Evolutionary conservation across 2,113 vertebrate species (phyloP).

Genomic region (Phalacrocorax aristotelis): DNA sequence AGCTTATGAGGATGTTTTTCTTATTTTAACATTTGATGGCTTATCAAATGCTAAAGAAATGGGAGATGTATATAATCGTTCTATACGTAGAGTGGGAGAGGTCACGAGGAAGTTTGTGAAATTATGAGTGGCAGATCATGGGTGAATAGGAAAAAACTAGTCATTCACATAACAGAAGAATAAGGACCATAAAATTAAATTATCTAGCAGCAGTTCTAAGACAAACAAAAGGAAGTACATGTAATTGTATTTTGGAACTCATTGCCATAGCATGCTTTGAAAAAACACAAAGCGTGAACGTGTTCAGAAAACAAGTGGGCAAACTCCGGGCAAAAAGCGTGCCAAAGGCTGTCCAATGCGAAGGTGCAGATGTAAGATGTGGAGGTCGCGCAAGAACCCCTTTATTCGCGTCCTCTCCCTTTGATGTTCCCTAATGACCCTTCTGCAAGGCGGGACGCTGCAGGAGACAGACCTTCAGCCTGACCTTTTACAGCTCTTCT

Average conservation of each 20-base stretch:
- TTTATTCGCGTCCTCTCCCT: not conserved
- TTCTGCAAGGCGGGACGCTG: not conserved
- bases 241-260: not conserved
- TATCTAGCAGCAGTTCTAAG: not conserved
- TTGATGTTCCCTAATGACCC: not conserved
- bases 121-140: not conserved
- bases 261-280: not conserved
- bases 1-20: not conserved
- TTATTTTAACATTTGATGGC: not conserved
- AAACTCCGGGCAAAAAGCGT: not conserved
- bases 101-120: not conserved
- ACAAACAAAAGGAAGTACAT: not conserved
- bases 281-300: not conserved
- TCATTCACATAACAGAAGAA: not conserved
- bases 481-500: not conserved
- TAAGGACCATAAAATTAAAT: not conserved
- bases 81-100: not conserved
- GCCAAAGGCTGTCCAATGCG: too few relatives aligned
- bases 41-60: not conserved
- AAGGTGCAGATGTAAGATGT: fast-evolving
- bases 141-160: not conserved
- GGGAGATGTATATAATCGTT: not conserved
- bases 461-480: not conserved
- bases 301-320: not conserved
- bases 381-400: not conserved